A percentile compares a stretch with the other conserved stretches of the same genome.
phyloP scores from a whole-genome alignment of 2,113 vertebrate species.

The Carollia perspicillata region DNA sequence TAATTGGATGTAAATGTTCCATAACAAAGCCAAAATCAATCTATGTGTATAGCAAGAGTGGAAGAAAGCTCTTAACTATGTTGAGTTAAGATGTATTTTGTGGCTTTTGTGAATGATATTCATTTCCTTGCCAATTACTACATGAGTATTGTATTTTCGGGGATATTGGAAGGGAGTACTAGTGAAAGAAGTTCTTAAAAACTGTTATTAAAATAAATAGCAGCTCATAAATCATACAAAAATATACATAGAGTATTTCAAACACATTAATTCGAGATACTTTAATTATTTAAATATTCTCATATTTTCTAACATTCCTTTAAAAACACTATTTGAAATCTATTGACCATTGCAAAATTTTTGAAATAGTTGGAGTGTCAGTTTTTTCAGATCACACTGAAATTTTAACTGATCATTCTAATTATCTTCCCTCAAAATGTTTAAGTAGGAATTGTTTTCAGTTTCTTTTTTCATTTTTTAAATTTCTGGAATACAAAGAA shows the following conservation, averaged over 20 bases:
- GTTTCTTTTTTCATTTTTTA: not conserved
- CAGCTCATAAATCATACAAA: not conserved
- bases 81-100: constrained; percentile 35
- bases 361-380: not conserved
- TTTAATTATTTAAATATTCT: not conserved
- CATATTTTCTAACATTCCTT: not conserved
- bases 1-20: not conserved
- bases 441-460: constrained; percentile 15
- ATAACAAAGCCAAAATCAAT: not conserved
- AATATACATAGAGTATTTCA: not conserved
- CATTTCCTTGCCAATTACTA: constrained; percentile 3
- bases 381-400: not conserved
- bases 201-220: not conserved
- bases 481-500: constrained; percentile 30
- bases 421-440: not conserved
- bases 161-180: not conserved
- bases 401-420: not conserved
- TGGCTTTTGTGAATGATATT: not conserved
- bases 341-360: not conserved
- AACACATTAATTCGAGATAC: not conserved
- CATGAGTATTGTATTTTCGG: not conserved
- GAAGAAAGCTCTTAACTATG: not conserved
- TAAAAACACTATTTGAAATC: not conserved
- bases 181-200: not conserved
- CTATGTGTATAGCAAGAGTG: not conserved